Base-by-base conservation (phyloP, 2,113 vertebrate species). In the Macquaria australasica region DNA sequence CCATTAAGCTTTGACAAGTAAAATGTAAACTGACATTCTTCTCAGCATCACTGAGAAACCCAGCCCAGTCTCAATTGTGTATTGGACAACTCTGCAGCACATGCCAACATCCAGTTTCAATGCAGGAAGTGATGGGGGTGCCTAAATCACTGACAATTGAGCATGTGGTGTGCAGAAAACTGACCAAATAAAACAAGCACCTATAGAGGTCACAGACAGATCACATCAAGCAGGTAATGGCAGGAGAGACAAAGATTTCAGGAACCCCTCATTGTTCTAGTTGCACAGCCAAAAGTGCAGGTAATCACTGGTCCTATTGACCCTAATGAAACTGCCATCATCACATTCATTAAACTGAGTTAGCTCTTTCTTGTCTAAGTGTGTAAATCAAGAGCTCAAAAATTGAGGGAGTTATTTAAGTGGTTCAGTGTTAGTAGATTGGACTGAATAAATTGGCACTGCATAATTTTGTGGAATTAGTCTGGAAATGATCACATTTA, bases 381-480 rank as follows among this genome's bases (percentile, higher is more conserved):
- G 34, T 50, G 12, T 74, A 25, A 82, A 78, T 73, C 39, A 78
- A 45, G 21, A 60, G 11, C 23, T 73, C 15, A 63, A 14, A 74
- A 70, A 74, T 25, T 2, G 1, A 21, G 25, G n/a, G 16, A 31
- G 3, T 31, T 43, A 43, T 68, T 73, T 12, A 34, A 68, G 74
- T 64, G 64, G 14, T 21, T 68, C 16, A 73, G 55, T 62, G 16
- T 59, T 43, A 39, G 21, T 68, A 56, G 60, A 77, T 66, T 69
- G 18, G n/a, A 31, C 80, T 50, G 45, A 78, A 73, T 86, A 73
- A 71, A 66, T 73, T 76, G 34, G 34, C 59, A 6, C 37, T 25
- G 43, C 20, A 39, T 67, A 58, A 67, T 76, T 72, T 56, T 75
- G 8, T 31, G 51, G 39, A 82, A 63, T 84, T 72, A 72, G 59